phyloP scores from a whole-genome alignment of 1,140 invertebrate species.

The Bemisia tabaci region DNA sequence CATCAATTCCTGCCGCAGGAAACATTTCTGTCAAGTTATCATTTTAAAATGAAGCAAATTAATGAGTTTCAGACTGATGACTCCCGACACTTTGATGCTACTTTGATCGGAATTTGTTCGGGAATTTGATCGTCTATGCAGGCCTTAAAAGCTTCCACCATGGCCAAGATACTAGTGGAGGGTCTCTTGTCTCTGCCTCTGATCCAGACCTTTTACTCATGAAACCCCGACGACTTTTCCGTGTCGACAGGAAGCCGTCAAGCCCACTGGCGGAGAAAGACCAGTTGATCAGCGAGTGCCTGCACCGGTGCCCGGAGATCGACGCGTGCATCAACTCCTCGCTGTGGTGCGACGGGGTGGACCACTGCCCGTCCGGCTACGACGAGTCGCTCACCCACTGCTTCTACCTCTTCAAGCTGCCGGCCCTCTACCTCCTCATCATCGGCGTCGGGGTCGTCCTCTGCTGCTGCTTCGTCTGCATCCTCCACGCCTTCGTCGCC shows the following conservation, averaged over 20 bases:
- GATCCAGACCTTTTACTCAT: too few relatives aligned
- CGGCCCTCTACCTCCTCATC: conserved; percentile 47
- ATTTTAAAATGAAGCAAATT: too few relatives aligned
- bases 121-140: too few relatives aligned
- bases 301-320: conserved; percentile 66
- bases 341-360: conserved; percentile 76
- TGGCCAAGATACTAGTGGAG: too few relatives aligned
- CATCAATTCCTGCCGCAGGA: too few relatives aligned
- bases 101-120: too few relatives aligned
- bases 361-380: conserved; percentile 67
- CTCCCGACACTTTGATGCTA: too few relatives aligned
- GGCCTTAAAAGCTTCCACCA: too few relatives aligned
- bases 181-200: too few relatives aligned
- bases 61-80: too few relatives aligned
- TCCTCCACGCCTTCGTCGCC: conserved; percentile 6
- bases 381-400: conserved; percentile 72
- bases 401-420: conserved; percentile 54
- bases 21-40: too few relatives aligned
- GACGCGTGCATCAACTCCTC: conserved; percentile 74
- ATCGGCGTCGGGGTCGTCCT: conserved; percentile 27
- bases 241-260: neutral
- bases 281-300: conserved; percentile 40
- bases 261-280: neutral
- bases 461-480: conserved; percentile 13
- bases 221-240: too few relatives aligned